phyloP scores from a whole-genome alignment of 2,113 vertebrate genomes.

The Sturnus vulgaris region DNA sequence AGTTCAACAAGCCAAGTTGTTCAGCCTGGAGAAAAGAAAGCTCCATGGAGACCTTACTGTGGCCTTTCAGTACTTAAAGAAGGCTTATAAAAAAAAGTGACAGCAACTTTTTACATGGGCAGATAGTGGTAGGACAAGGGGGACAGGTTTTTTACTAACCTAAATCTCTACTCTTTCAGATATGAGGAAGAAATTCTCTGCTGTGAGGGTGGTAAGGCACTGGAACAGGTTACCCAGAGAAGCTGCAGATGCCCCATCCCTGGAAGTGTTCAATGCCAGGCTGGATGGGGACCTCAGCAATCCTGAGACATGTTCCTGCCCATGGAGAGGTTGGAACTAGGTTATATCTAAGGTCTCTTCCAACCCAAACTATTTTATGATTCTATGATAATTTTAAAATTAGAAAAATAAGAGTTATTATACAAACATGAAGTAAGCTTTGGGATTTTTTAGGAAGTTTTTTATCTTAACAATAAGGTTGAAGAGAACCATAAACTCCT shows the following conservation, averaged over 20 bases:
- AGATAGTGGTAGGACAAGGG: not conserved
- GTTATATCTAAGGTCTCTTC: not conserved
- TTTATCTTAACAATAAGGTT: not conserved
- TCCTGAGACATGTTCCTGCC: not conserved
- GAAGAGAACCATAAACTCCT: not conserved
- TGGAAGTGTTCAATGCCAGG: not conserved
- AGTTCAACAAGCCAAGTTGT: not conserved
- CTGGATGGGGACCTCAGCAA: not conserved
- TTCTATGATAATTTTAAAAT: not conserved
- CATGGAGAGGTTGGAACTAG: not conserved
- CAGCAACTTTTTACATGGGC: not conserved
- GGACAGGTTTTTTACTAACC: not conserved
- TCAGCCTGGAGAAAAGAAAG: not conserved
- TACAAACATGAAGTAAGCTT: not conserved
- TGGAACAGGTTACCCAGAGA: not conserved
- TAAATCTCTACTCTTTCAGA: not conserved
- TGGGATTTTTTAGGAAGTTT: not conserved
- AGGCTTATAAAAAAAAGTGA: not conserved
- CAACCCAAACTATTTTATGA: not conserved
- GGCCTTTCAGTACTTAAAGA: not conserved
- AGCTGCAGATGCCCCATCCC: not conserved
- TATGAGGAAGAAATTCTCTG: not conserved
- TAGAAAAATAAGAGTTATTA: not conserved
- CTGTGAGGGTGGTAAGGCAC: not conserved
- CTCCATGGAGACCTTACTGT: not conserved